Base-by-base conservation (phyloP, 2,797 vertebrate species). In the Arctocebus calabarensis region DNA sequence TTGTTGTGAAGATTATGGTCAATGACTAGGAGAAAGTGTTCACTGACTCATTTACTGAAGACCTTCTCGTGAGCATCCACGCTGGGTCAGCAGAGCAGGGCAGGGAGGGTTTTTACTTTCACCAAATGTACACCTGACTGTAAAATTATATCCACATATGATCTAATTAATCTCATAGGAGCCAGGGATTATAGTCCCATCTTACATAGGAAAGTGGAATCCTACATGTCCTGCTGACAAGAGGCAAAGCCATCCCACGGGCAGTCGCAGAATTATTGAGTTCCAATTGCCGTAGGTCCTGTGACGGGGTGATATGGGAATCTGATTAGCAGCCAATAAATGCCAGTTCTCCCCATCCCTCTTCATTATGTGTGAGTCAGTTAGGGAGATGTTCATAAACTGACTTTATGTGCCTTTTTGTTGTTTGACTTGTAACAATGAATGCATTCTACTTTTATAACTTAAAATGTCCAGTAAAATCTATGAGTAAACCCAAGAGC, bases 381-480 rank as follows among this genome's bases (percentile, higher is more conserved):
- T 93, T 86, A 86, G 48, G n/a, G 32, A 82, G 55, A 59, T 0
- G 14, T 13, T 23, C n/a, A 34, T 95, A 90, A 94, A 92, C 62
- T 29, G 32, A 34, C n/a, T 81, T 90, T 92, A 86, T 12, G 37
- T 12, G 59, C 40, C 25, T 77, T 91, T 52, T 95, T 43, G 68
- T 89, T 88, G 91, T 81, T 88, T 90, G 73, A 75, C 11, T 29
- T 91, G 32, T 84, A 43, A 59, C 61, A 90, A 75, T 12, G 71
- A 86, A 52, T 48, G 34, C 16, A 40, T 78, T 92, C 32, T 68
- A 82, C 68, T 93, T 88, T 87, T 84, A 45, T 34, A 84, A 48
- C 11, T 62, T 81, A 45, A 94, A 92, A 90, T 45, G 40, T 77
- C 61, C 40, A 13, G 12, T 97, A 85, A 95, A 93, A 87, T 92